Evolutionary conservation across 2,888 invertebrate genomes (phyloP), one percentile per base, ranked within the genome.

Genomic region (Amphipoea lucens): DNA sequence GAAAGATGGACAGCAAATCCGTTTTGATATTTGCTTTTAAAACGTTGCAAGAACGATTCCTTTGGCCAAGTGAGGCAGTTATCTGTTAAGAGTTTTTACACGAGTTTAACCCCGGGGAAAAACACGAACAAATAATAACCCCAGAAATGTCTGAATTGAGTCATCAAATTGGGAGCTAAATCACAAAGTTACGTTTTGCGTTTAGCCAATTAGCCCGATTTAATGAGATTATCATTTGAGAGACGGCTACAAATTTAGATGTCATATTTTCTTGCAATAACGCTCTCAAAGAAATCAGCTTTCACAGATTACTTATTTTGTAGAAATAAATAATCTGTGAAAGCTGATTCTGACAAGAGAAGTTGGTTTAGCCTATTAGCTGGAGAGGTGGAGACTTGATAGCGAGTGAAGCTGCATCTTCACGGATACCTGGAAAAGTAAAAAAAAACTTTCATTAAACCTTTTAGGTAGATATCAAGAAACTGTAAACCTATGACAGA

Each of bases 281-380:
- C 40, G 40, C 23, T 54, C 57, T 63, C 20, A n/a, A 20, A 17
- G 6, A 60, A 74, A 74, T 67, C 81, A 81, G 81, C 84, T 84
- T 81, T 77, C 85, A 84, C 81, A 84, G 74, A 84, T 84, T 84
- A 81, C 48, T 72, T 84, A 84, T 75, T 74, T 72, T 57, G 5
- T 68, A 1, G 1, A 40, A 74, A 74, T 77, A 81, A 75, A 71
- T 81, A 84, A 81, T 81, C 74, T 84, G 74, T 84, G 77, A 84
- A 84, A 84, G 76, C 81, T 81, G 81, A 74, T 74, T 66, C 54
- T 54, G 36, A 23, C 65, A 4, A 17, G 7, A 17, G 11, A 23
- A 48, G 57, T 57, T 77, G 20, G 40, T 62, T 79, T 75, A 75
- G 68, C 29, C 42, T 57, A 7, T 65, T 17, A 66, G 40, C 14